Evolutionary conservation across 2,113 vertebrate species (phyloP), one percentile per base, ranked within the genome.

Genomic region (Apteryx owenii): DNA sequence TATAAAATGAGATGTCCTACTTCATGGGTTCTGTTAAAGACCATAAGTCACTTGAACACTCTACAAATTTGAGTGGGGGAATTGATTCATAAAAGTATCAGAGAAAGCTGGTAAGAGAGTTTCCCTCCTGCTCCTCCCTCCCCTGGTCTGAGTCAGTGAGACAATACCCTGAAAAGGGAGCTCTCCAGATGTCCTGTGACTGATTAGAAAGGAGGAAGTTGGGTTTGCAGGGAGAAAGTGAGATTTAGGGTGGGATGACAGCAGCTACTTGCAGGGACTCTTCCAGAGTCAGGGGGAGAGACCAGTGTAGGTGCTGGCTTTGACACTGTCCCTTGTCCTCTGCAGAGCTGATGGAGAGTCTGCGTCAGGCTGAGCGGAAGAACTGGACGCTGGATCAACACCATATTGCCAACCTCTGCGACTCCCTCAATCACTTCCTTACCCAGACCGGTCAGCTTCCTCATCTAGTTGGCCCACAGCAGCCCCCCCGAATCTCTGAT

Each of bases 321-420:
- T 84, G 38, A 38, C 40, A 4, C 21, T 54, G 44, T 78, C 29
- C 56, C 70, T 81, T 78, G 60, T 78, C 18, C 28, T 17, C 79
- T 81, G 66, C 83, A 98, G 98, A 98, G 75, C 96, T 98, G 93
- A 98, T 98, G 98, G 98, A 98, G 97, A 98, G 98, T 81, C 98
- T 98, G 48, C 98, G 98, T 38, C 98, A 98, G 96, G 98, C 98
- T 26, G 98, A 98, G 94, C 97, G 98, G 89, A 98, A 98, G 98
- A 98, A 98, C 97, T 98, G 98, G 98, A 98, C 98, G 82, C 97
- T 98, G 68, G 98, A 98, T 97, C 98, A 98, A 97, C 98, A 98
- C 77, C 98, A 98, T 80, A 98, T 98, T 89, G 98, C 98, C 97
- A 98, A 98, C 75, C 97, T 98, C 95, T 98, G 98, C 51, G 98